Evolutionary conservation across 2,113 vertebrate species (phyloP).

Genomic region (Vicugna pacos): DNA sequence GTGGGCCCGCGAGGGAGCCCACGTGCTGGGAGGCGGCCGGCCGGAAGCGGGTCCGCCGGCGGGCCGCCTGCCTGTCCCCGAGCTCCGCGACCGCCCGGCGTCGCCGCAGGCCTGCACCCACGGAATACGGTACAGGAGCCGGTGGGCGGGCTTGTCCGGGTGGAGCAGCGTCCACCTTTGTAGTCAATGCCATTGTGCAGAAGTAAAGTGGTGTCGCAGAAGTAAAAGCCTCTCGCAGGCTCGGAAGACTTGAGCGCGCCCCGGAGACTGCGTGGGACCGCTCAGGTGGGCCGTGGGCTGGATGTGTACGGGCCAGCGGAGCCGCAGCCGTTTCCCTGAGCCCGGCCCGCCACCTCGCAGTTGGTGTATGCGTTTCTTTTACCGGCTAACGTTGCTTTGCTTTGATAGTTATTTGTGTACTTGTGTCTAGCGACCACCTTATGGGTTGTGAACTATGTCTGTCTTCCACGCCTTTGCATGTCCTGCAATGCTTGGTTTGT

Average conservation of each 20-base stretch:
- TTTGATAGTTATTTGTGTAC: not conserved
- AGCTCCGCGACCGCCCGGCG: slow-evolving; percentile 94
- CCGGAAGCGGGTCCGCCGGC: slow-evolving; percentile 95
- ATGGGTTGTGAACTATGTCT: not conserved
- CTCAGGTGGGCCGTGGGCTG: not conserved
- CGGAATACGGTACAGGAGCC: slow-evolving; percentile 97
- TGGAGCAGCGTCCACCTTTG: slow-evolving; percentile 90
- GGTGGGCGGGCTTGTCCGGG: slow-evolving; percentile 96
- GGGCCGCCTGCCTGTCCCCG: slow-evolving; percentile 95
- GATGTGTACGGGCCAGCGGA: not conserved
- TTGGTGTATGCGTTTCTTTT: not conserved
- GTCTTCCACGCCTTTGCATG: not conserved
- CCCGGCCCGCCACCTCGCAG: no score
- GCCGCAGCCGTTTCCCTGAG: not conserved
- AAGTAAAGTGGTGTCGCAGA: not conserved
- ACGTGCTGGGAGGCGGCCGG: slow-evolving; percentile 95
- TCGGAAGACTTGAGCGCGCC: not conserved
- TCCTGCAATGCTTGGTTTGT: not conserved
- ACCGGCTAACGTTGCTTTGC: not conserved
- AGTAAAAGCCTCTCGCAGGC: not conserved
- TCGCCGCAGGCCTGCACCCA: slow-evolving; percentile 97
- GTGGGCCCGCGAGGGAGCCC: slow-evolving; percentile 93
- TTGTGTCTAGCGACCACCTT: not conserved
- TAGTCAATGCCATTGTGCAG: not conserved
- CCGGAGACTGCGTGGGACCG: not conserved